Base-by-base conservation (phyloP, 1,140 invertebrate species). In the Camponotus vicinus region DNA sequence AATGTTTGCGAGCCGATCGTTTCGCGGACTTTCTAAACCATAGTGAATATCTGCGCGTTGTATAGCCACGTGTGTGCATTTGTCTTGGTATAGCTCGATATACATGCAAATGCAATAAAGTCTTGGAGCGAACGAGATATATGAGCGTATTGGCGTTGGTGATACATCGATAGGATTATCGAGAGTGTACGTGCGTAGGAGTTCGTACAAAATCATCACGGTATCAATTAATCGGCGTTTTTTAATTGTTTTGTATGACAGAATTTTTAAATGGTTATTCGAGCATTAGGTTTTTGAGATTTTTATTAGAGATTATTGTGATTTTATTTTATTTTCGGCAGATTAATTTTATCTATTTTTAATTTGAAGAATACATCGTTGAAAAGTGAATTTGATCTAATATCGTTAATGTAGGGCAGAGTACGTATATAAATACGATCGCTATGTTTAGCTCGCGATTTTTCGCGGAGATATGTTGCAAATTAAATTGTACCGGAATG, bases 1-100 rank as follows among this genome's bases (percentile, higher is more conserved):
- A 90, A 80, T 85, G 80, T 79, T 90, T 77, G 71, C 89, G 89
- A 87, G 76, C 76, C 52, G 71, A 90, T 90, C 86, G 86, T 90
- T 88, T 87, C 79, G 59, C 84, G 82, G 86, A 90, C 89, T 90
- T 90, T 90, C 89, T 90, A 90, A 90, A 90, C 82, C 77, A 75
- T 85, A 40, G 34, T 52, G 13, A 79, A 88, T 87, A 89, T 84
- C 85, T 66, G 57, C 34, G 45, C 45, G 45, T 49, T 34, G 27
- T 32, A 15, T 45, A 59, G 84, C 83, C 84, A 84, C 86, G 80
- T 87, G 70, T 70, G 69, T 86, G 42, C 57, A n/a, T 80, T 79
- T 86, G 64, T 88, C 67, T 83, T 27, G 21, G 13, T 61, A 9
- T 18, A 34, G n/a, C 70, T 15, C n/a, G 73, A 59, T 49, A 45